Conservation (phyloP, 2,113 vertebrate species). For the Oreotrochilus melanogaster region DNA sequence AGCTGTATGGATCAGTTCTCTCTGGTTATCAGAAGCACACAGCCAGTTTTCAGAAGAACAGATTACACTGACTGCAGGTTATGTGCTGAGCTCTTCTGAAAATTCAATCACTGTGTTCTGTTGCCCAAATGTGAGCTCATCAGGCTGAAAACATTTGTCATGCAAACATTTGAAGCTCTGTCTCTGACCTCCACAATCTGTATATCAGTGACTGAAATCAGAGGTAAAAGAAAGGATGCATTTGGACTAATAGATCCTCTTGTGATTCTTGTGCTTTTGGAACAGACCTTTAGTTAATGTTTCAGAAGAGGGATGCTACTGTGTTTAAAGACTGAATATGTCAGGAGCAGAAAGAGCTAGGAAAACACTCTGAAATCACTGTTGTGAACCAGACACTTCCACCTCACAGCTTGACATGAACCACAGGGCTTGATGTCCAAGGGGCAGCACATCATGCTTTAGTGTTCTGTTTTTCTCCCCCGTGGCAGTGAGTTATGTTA, state of each 20-base stretch:
- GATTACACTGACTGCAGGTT: not conserved
- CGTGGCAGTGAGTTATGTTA: conserved; percentile 27
- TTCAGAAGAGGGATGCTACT: not conserved
- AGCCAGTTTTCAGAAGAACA: not conserved
- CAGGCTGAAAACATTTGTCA: not conserved
- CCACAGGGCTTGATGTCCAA: conserved; percentile 8
- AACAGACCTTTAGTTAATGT: not conserved
- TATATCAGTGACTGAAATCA: not conserved
- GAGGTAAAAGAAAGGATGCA: not conserved
- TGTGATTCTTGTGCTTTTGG: not conserved
- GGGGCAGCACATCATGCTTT: conserved; percentile 39
- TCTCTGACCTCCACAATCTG: not conserved
- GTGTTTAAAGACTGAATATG: not conserved
- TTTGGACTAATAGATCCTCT: not conserved
- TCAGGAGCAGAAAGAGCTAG: not conserved
- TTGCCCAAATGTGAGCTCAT: not conserved
- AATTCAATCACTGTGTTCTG: not conserved
- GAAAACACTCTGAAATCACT: conserved; percentile 22
- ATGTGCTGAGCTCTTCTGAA: not conserved
- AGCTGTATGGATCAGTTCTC: not conserved
- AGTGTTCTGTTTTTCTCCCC: conserved; percentile 21
- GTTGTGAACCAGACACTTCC: conserved; percentile 21
- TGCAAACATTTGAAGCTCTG: not conserved
- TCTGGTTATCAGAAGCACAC: not conserved
- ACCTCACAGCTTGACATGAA: conserved; percentile 34